Percentiles rank a stretch among this genome's conserved stretches.
phyloP scores from a whole-genome alignment of 2,113 vertebrate species.

The Merops nubicus region DNA sequence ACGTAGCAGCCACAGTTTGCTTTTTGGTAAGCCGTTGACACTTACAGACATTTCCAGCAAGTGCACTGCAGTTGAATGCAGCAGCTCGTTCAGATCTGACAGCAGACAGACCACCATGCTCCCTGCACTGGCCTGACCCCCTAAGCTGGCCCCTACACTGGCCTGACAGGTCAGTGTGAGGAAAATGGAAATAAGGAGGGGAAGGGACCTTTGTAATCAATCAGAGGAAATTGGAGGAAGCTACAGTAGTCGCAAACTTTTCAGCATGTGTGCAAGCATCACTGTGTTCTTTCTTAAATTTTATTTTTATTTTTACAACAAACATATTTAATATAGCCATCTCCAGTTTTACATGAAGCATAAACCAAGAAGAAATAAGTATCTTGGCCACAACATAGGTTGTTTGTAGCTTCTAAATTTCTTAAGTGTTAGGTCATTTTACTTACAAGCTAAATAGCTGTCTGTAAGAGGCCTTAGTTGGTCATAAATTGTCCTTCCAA shows the following conservation, averaged over 20 bases:
- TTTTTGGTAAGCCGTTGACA: background rate
- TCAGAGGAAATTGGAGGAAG: background rate
- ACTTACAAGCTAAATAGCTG: constrained; percentile 76
- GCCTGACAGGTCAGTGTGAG: background rate
- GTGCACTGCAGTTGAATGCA: background rate
- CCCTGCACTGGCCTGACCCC: too few relatives aligned
- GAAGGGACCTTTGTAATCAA: background rate
- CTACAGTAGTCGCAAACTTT: background rate
- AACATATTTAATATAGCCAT: constrained; percentile 45
- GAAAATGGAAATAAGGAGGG: background rate
- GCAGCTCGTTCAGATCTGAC: background rate
- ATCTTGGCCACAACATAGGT: background rate
- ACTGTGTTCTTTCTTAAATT: background rate
- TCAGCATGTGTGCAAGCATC: background rate
- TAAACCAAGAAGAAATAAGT: constrained; percentile 51
- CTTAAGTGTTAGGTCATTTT: constrained; percentile 79
- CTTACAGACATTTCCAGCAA: background rate
- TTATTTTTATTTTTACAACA: constrained; percentile 49
- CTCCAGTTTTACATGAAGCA: constrained; percentile 54
- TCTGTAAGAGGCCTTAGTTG: constrained; percentile 63
- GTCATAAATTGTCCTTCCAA: constrained; percentile 74
- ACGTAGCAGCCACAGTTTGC: background rate
- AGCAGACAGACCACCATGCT: background rate
- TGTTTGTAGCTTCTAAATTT: constrained; percentile 74
- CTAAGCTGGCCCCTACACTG: too few relatives aligned